Evolutionary conservation across 2,888 invertebrate genomes (phyloP).

Genomic region (Metellina segmentata): DNA sequence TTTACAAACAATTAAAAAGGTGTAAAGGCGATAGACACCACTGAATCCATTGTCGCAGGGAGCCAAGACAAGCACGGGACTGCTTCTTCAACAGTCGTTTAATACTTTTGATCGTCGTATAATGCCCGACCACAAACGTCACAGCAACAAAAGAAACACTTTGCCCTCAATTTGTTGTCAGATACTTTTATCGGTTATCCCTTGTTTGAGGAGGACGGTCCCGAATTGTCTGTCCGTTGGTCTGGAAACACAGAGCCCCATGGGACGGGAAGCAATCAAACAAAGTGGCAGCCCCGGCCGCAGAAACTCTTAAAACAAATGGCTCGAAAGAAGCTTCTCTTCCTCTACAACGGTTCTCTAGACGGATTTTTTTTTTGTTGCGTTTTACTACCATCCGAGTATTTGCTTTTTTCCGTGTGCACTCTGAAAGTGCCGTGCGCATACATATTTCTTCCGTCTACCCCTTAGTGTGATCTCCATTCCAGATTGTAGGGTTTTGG

Average conservation of each 20-base stretch:
- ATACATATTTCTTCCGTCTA: neutral
- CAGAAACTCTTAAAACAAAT: slow-evolving; percentile 63
- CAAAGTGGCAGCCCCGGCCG: slow-evolving; percentile 64
- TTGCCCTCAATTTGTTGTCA: slow-evolving; percentile 66
- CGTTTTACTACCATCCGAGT: neutral
- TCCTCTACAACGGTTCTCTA: neutral
- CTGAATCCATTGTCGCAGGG: too few species aligned
- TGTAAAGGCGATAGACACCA: too few species aligned
- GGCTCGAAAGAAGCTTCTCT: slow-evolving; percentile 41
- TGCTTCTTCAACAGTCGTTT: slow-evolving; percentile 22
- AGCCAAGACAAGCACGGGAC: neutral
- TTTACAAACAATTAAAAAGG: too few species aligned
- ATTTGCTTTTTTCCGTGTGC: neutral
- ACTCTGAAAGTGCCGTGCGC: neutral
- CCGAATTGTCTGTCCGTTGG: slow-evolving; percentile 57
- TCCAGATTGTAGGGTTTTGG: neutral
- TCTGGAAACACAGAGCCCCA: slow-evolving; percentile 58
- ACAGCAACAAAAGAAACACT: slow-evolving; percentile 56
- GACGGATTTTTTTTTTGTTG: slow-evolving; percentile 8
- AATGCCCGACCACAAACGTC: slow-evolving; percentile 52
- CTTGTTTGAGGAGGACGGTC: slow-evolving; percentile 53
- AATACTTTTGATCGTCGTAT: slow-evolving; percentile 42
- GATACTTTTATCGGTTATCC: slow-evolving; percentile 67
- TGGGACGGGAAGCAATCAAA: slow-evolving; percentile 68
- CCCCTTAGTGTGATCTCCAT: neutral